Conservation (phyloP, 2,888 invertebrate species). For the Amblyjoppa proteus region DNA sequence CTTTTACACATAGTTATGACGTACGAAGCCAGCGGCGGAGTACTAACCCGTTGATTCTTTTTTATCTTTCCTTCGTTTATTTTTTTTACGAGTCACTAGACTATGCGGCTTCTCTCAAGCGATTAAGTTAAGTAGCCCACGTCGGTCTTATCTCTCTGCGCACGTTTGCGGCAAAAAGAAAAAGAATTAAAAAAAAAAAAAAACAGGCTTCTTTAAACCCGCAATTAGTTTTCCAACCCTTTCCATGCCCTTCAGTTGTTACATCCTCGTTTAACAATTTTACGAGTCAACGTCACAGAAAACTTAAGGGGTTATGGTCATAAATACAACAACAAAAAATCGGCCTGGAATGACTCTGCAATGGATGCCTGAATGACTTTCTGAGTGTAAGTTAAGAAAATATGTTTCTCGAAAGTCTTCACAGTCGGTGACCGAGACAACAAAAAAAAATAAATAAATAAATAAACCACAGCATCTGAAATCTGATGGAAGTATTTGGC, state of each 20-base stretch:
- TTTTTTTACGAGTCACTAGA: conserved; percentile 44
- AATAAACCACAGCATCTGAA: no score
- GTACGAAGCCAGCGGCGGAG: conserved; percentile 37
- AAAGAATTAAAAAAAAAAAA: neutral
- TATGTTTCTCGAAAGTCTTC: no score
- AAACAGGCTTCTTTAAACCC: conserved; percentile 22
- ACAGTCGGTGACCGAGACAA: no score
- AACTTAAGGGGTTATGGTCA: neutral
- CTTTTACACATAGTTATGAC: conserved; percentile 46
- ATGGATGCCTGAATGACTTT: no score
- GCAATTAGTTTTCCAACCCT: conserved; percentile 36
- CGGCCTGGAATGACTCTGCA: neutral
- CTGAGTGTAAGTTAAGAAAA: no score
- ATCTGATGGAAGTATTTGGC: no score
- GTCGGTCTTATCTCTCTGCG: conserved; percentile 58
- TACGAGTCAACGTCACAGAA: conserved; percentile 47
- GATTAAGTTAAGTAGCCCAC: conserved; percentile 64
- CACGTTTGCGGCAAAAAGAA: conserved; percentile 35
- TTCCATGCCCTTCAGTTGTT: conserved; percentile 47
- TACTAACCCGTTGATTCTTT: conserved; percentile 37
- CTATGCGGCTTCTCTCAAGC: conserved; percentile 58
- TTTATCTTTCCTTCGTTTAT: conserved; percentile 18
- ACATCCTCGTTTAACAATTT: conserved; percentile 43
- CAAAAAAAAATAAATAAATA: no score
- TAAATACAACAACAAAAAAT: conserved; percentile 7